phyloP scores from a whole-genome alignment of 2,113 vertebrate genomes.

The Dolichallabes microphthalmus region DNA sequence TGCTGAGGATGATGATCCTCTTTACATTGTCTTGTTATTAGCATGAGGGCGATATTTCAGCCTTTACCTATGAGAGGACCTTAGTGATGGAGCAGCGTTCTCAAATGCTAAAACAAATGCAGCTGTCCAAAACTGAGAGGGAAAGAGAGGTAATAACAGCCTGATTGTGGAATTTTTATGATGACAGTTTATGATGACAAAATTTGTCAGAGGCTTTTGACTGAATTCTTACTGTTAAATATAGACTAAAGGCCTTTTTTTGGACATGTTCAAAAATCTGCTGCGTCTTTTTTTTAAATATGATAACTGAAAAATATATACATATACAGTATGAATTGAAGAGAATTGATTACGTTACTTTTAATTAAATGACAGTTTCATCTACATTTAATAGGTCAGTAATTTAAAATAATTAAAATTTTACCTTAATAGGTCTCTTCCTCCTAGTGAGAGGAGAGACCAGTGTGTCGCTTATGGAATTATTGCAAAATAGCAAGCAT shows the following conservation, averaged over 20 bases:
- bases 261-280: too few relatives aligned
- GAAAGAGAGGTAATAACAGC: slow-evolving; percentile 82
- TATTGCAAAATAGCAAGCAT: neutral
- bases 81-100: slow-evolving; percentile 96
- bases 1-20: neutral
- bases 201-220: neutral
- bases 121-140: slow-evolving; percentile 87
- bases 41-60: slow-evolving; percentile 94
- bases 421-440: neutral
- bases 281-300: too few relatives aligned
- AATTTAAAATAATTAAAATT: neutral
- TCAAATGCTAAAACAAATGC: slow-evolving; percentile 96
- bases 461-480: neutral
- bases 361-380: too few relatives aligned
- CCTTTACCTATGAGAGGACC: slow-evolving; percentile 95
- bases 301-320: too few relatives aligned
- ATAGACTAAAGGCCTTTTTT: neutral
- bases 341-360: too few relatives aligned
- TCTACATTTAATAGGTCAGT: too few relatives aligned
- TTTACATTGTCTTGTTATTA: slow-evolving; percentile 54
- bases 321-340: too few relatives aligned
- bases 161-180: neutral
- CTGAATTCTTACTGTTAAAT: neutral
- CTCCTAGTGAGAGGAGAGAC: neutral
- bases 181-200: neutral